phyloP scores from a whole-genome alignment of 1,140 invertebrate species.

The Trichomalopsis sarcophagae region DNA sequence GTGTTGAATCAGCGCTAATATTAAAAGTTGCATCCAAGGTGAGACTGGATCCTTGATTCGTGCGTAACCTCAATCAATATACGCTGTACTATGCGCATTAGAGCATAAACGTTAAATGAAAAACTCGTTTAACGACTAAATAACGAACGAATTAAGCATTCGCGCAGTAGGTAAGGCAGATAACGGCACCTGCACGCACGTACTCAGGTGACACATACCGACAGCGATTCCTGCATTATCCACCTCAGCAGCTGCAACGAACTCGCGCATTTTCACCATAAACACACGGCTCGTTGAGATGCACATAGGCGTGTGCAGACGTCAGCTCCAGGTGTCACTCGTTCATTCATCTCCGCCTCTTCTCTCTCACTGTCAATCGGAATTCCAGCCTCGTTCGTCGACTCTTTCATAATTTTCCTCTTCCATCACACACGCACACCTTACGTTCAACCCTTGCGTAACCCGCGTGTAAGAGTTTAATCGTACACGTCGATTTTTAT shows the following conservation, averaged over 20 bases:
- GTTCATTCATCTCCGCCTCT: background rate
- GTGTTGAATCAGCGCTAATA: background rate
- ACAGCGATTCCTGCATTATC: background rate
- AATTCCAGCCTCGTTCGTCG: background rate
- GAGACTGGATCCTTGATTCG: background rate
- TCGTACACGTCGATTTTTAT: no score
- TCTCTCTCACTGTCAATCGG: background rate
- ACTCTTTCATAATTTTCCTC: background rate
- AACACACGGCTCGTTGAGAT: background rate
- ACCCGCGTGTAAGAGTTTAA: background rate
- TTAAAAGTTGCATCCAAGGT: background rate
- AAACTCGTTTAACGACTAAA: background rate
- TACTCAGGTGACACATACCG: background rate
- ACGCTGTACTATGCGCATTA: background rate
- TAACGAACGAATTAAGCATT: background rate
- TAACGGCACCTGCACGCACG: background rate
- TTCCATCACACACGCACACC: background rate
- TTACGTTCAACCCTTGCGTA: background rate
- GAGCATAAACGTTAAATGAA: background rate
- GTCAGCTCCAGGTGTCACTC: background rate
- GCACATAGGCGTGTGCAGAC: background rate
- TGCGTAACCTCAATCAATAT: background rate
- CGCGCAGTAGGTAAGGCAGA: background rate
- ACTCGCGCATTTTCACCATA: background rate
- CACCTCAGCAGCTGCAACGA: background rate